Evolutionary conservation across 2,113 vertebrate species (phyloP), one percentile per base, ranked within the genome.

Genomic region (Microtus oregoni): DNA sequence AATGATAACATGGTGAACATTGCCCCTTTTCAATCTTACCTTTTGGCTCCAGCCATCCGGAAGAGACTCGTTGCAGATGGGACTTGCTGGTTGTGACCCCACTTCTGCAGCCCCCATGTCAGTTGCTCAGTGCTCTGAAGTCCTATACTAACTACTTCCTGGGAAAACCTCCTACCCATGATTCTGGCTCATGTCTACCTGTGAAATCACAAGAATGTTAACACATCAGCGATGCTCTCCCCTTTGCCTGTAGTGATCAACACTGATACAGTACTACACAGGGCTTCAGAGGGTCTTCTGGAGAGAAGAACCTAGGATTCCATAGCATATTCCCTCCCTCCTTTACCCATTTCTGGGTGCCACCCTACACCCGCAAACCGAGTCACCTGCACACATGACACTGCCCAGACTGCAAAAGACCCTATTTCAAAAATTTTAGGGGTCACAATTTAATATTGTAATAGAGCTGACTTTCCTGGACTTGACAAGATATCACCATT

Each of bases 251-350:
- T 52, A 52, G 58, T 6, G 50, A 52, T 22, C 47, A 26, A 20
- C 50, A 30, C 22, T 7, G 38, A 52, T 0, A 2, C 5, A 7
- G 2, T 9, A 47, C 68, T 41, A 4, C 44, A 44, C 0, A 0
- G 5, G 10, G 15, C 47, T 17, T 72, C 55, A 61, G 32, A 35
- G 30, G 26, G 0, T 26, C 38, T 79, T 20, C 72, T 30, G 77
- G 17, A 70, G 19, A 72, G 14, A 68, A 91, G 38, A 76, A 41
- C 26, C 19, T 0, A 0, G 13, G 4, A 73, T 41, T 8, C 52
- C 55, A 61, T 3, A 38, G 22, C 13, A 68, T 58, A 47, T 55
- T 47, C 32, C 24, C 35, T 50, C 20, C n/a, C 32, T 19, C 65
- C 8, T 24, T 65, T 44, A 83, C 8, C 24, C 72, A 15, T 20